A percentile compares a stretch with the other conserved stretches of the same genome.
These are phyloP conservation scores for Arrhopalites spinosus DNA, from an alignment of 2,888 invertebrate genomes.

Conservation along the genomic window DNA sequence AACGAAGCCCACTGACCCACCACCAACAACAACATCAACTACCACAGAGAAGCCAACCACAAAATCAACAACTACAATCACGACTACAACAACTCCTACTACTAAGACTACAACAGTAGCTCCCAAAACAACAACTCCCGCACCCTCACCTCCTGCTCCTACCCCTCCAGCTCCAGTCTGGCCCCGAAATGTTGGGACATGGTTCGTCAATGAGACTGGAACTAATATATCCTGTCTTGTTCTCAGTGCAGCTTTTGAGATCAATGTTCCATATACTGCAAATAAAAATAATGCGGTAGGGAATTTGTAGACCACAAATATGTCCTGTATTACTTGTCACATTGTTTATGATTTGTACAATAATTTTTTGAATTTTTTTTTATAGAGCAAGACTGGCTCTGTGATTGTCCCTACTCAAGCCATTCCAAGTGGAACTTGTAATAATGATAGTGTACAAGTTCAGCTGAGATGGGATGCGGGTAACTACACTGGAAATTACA, in stretches of 20 bases:
- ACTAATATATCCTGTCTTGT: slow-evolving; percentile 36
- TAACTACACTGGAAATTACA: slow-evolving; percentile 57
- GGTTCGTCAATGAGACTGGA: slow-evolving; percentile 60
- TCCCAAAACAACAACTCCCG: slow-evolving; percentile 34
- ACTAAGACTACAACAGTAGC: slow-evolving; percentile 56
- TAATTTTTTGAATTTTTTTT: not conserved
- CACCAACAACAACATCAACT: no score
- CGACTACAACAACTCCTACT: slow-evolving; percentile 59
- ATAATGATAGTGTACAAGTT: slow-evolving; percentile 58
- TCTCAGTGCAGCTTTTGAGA: slow-evolving; percentile 60
- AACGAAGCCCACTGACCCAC: no score
- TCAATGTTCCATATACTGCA: slow-evolving; percentile 62
- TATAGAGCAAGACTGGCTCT: not conserved
- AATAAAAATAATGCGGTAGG: slow-evolving; percentile 8
- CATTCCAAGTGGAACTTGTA: slow-evolving; percentile 61
- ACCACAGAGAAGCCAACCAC: no score
- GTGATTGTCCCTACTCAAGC: slow-evolving; percentile 57
- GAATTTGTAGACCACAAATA: not conserved
- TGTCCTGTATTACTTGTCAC: not conserved
- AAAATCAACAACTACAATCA: slow-evolving; percentile 58
- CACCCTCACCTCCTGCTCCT: slow-evolving; percentile 39
- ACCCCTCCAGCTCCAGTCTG: slow-evolving; percentile 53
- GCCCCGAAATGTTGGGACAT: slow-evolving; percentile 61
- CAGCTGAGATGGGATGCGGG: slow-evolving; percentile 59
- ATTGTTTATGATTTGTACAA: not conserved